Conservation (phyloP, 2,888 invertebrate genomes). For the Euphydryas editha region DNA sequence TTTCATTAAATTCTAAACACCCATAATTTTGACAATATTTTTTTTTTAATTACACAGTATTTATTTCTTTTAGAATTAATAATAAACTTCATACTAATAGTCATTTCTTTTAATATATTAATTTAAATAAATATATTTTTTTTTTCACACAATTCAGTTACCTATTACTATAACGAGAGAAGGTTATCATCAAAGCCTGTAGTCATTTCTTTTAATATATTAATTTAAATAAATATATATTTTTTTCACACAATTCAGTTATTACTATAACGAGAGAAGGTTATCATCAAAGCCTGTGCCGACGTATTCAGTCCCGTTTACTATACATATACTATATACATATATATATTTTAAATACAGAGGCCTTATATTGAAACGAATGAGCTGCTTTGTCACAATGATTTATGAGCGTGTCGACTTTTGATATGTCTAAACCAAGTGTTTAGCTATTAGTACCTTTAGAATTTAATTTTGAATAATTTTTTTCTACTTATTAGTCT, state of each 20-base stretch:
- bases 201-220: background rate
- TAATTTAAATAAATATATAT: background rate
- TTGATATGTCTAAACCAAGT: slow-evolving; percentile 10
- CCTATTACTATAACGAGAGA: slow-evolving; percentile 2
- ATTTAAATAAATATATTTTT: background rate
- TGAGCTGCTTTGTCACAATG: slow-evolving; percentile 37
- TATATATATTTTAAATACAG: slow-evolving; percentile 40
- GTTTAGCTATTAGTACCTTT: background rate
- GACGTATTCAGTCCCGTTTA: slow-evolving; percentile 30
- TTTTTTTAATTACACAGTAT: no score
- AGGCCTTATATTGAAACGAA: slow-evolving; percentile 38
- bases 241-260: background rate
- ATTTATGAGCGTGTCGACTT: slow-evolving; percentile 29
- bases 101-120: background rate
- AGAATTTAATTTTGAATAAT: no score
- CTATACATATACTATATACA: no score
- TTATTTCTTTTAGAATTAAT: no score
- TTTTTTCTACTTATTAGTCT: no score
- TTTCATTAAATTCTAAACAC: no score
- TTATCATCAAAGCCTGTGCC: slow-evolving; percentile 21
- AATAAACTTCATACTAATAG: no score
- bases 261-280: slow-evolving; percentile 1
- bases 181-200: slow-evolving; percentile 18
- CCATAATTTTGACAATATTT: no score
- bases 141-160: background rate